Percentiles rank a stretch among this genome's conserved stretches.
These are phyloP conservation scores for Okamejei kenojei DNA, from an alignment of 2,797 vertebrate genomes.

Conservation along the genomic window DNA sequence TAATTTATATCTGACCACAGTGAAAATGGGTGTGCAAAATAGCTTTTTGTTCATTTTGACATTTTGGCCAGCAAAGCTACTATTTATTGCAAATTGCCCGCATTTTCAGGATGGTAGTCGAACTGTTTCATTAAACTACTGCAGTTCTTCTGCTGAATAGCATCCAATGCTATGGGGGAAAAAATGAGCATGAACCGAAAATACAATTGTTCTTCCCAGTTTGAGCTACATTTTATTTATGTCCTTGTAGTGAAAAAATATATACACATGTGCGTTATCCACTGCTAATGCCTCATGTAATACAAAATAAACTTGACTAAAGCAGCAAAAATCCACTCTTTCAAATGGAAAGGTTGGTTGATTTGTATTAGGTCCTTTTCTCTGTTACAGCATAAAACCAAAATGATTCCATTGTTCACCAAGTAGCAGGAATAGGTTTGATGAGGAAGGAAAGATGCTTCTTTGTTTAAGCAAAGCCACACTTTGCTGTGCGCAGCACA, in stretches of 20 bases:
- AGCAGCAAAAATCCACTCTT: no score
- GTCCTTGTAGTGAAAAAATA: not conserved
- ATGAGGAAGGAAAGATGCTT: not conserved
- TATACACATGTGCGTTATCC: not conserved
- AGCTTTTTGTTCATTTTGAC: no score
- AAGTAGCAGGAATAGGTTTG: not conserved
- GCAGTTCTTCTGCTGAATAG: no score
- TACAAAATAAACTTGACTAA: not conserved
- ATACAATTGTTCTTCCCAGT: not conserved
- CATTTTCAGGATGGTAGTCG: no score
- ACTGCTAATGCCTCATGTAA: not conserved
- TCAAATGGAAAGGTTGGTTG: not conserved
- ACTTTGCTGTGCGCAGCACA: not conserved
- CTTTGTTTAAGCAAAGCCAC: not conserved
- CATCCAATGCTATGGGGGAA: no score
- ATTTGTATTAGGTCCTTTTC: not conserved
- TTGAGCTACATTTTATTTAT: not conserved
- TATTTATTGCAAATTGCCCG: no score
- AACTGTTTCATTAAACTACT: no score
- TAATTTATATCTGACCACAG: no score
- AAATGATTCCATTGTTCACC: not conserved
- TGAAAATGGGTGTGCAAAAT: no score
- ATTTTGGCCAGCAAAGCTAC: no score
- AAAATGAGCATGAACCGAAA: not conserved
- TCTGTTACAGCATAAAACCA: not conserved